phyloP scores from a whole-genome alignment of 2,888 invertebrate species.

The Drosophila subquinaria region DNA sequence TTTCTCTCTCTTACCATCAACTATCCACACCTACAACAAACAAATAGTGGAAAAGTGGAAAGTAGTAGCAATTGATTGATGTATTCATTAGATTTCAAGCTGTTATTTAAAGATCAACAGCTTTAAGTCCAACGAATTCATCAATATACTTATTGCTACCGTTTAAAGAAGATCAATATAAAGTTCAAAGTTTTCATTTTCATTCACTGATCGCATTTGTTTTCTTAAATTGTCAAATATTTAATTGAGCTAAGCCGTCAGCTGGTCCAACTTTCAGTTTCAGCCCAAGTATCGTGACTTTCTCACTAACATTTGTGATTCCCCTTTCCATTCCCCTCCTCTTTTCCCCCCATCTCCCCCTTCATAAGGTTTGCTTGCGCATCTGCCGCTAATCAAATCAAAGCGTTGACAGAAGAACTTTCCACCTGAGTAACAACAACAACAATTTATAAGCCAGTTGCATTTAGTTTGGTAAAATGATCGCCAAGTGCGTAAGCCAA shows the following conservation, averaged over 20 bases:
- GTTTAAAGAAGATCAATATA: not conserved
- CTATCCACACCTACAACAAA: conserved; percentile 10
- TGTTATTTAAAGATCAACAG: not conserved
- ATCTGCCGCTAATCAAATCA: conserved; percentile 63
- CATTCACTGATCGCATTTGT: conserved; percentile 17
- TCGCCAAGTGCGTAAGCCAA: conserved; percentile 56
- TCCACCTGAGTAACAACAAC: conserved; percentile 53
- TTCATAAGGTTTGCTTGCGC: conserved; percentile 30
- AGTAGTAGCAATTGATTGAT: not conserved
- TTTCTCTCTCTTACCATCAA: not conserved
- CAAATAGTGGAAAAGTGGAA: not conserved
- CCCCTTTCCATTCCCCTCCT: not conserved
- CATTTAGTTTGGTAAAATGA: conserved; percentile 34
- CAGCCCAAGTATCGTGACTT: conserved; percentile 51
- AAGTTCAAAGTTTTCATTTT: conserved; percentile 19
- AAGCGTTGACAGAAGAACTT: conserved; percentile 66
- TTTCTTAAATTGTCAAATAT: conserved; percentile 39
- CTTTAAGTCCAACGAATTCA: conserved; percentile 16
- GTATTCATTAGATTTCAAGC: too few species aligned
- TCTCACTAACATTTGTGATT: conserved; percentile 31
- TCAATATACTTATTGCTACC: conserved; percentile 30
- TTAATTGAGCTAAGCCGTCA: conserved; percentile 43
- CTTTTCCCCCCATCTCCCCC: not conserved
- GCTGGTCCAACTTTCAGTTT: conserved; percentile 59
- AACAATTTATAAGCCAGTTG: conserved; percentile 44